These are phyloP conservation scores for Cantharis flavilabris DNA, from an alignment of 2,888 invertebrate species.

Conservation along the genomic window DNA sequence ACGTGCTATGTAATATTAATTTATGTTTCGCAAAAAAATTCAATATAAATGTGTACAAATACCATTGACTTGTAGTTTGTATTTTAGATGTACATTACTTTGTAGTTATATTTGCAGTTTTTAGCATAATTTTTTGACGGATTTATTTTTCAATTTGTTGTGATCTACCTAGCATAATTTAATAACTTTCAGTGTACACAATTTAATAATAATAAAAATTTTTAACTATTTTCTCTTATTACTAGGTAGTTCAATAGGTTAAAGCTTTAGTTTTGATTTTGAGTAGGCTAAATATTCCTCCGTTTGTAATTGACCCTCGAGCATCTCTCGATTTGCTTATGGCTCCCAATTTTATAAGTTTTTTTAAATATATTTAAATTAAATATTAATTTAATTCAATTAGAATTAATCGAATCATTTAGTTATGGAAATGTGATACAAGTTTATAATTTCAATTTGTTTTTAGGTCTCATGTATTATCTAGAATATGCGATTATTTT, in stretches of 20 bases:
- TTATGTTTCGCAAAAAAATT: neutral
- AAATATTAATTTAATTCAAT: too few relatives aligned
- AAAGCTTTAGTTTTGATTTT: neutral
- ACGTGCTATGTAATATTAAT: neutral
- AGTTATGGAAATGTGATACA: neutral
- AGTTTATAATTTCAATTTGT: constrained; percentile 12
- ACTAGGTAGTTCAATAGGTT: neutral
- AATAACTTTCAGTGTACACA: constrained; percentile 11
- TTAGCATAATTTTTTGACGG: neutral
- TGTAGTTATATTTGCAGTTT: neutral
- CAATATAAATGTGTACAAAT: constrained; percentile 7
- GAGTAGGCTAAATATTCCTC: neutral
- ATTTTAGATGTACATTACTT: neutral
- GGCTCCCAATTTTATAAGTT: neutral
- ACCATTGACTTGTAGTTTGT: constrained; percentile 11
- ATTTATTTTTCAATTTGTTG: neutral
- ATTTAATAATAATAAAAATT: constrained; percentile 13
- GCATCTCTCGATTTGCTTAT: neutral
- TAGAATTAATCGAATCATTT: neutral
- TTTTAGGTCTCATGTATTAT: constrained; percentile 88
- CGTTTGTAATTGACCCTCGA: neutral
- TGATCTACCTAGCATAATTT: neutral
- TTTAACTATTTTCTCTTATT: constrained; percentile 6
- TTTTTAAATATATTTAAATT: neutral
- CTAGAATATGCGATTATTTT: constrained; percentile 98